Conservation (phyloP, 2,113 vertebrate genomes). For the Nothobranchius furzeri region DNA sequence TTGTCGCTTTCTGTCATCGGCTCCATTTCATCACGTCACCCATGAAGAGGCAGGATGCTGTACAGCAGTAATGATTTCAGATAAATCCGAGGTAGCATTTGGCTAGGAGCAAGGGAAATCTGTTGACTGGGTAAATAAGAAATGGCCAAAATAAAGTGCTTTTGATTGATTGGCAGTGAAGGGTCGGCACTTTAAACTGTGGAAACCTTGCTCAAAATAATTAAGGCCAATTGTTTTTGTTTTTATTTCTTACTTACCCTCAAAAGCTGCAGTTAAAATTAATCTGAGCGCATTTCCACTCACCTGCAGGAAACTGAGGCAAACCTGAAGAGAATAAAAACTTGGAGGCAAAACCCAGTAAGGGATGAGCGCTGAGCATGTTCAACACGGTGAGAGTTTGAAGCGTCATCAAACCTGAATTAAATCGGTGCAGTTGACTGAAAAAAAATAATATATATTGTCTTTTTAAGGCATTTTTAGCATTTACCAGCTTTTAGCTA, state of each 20-base stretch:
- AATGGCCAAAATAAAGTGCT: background rate
- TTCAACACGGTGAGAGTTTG: background rate
- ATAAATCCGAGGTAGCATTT: conserved; percentile 29
- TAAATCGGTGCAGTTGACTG: too few species aligned
- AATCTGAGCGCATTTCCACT: background rate
- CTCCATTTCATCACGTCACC: conserved; percentile 33
- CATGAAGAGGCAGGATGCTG: conserved; percentile 11
- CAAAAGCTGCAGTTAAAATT: background rate
- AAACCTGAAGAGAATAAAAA: background rate
- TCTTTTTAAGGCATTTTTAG: too few species aligned
- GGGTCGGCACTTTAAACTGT: conserved; percentile 8
- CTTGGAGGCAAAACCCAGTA: background rate
- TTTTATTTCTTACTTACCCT: background rate
- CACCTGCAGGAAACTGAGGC: background rate
- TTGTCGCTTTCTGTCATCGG: conserved; percentile 18
- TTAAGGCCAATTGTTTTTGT: background rate
- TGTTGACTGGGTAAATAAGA: conserved; percentile 2
- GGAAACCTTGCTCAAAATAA: background rate
- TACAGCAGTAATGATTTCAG: conserved; percentile 11
- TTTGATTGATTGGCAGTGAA: conserved; percentile 4
- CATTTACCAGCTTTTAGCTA: too few species aligned
- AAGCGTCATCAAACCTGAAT: too few species aligned
- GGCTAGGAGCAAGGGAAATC: conserved; percentile 10
- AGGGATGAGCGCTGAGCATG: background rate
- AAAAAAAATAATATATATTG: too few species aligned